phyloP scores from a whole-genome alignment of 2,113 vertebrate species.

The Cephalopholis sonnerati region DNA sequence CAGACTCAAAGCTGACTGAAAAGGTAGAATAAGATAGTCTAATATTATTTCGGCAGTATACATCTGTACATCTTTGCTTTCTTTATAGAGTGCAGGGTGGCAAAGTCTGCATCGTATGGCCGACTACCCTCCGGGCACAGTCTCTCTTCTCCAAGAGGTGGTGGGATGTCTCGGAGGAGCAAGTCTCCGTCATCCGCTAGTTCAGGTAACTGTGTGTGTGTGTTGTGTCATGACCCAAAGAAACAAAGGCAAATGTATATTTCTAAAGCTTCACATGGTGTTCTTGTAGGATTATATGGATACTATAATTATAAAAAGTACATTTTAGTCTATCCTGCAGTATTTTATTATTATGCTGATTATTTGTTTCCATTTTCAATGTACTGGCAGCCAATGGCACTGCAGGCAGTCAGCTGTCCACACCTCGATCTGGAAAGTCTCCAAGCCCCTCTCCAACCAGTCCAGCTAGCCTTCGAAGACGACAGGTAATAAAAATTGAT shows the following conservation, averaged over 20 bases:
- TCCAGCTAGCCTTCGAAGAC: constrained; percentile 94
- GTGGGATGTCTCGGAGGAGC: constrained; percentile 92
- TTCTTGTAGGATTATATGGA: neutral
- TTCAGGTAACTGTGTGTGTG: constrained; percentile 87
- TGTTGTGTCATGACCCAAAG: neutral
- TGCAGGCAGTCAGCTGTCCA: constrained; percentile 97
- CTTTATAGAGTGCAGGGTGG: constrained; percentile 92
- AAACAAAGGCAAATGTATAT: neutral
- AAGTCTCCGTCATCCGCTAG: constrained; percentile 95
- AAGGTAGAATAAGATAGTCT: neutral
- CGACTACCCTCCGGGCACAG: constrained; percentile 91
- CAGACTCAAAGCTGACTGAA: neutral
- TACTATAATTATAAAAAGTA: neutral
- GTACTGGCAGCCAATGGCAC: constrained; percentile 92
- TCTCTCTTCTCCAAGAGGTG: constrained; percentile 89
- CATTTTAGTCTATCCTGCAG: neutral
- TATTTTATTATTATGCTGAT: constrained; percentile 9
- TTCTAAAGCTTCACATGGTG: neutral
- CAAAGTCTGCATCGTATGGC: constrained; percentile 96
- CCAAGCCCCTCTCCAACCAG: constrained; percentile 96
- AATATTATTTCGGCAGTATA: neutral
- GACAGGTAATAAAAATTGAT: constrained; percentile 89
- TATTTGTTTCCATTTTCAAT: constrained; percentile 36
- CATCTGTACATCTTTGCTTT: neutral
- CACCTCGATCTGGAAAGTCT: constrained; percentile 96